These are phyloP conservation scores for Epiblema foenella DNA, from an alignment of 2,888 invertebrate species.

Conservation along the genomic window DNA sequence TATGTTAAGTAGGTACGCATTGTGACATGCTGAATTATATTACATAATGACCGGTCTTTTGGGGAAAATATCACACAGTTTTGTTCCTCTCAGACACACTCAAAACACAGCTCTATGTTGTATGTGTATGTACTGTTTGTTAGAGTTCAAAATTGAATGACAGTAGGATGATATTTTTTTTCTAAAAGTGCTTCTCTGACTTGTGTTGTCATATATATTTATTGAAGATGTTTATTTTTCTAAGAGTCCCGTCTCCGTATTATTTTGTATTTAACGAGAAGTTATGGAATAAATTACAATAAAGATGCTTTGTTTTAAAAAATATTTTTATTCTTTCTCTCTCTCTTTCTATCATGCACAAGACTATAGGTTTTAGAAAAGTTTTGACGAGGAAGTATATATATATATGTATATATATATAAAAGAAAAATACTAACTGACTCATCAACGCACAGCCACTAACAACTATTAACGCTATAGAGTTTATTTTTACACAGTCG, in stretches of 20 bases:
- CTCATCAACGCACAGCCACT: too few relatives aligned
- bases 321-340: background rate
- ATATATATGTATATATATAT: too few relatives aligned
- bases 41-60: slow-evolving; percentile 13
- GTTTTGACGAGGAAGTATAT: too few relatives aligned
- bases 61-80: slow-evolving; percentile 20
- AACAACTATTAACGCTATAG: too few relatives aligned
- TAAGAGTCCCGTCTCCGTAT: slow-evolving; percentile 70
- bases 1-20: background rate
- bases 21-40: slow-evolving; percentile 31
- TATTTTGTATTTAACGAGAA: slow-evolving; percentile 67
- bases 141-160: background rate
- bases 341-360: too few relatives aligned
- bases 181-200: slow-evolving; percentile 42
- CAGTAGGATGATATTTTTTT: slow-evolving; percentile 10
- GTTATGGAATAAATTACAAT: slow-evolving; percentile 71
- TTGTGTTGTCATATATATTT: slow-evolving; percentile 68
- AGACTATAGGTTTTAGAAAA: too few relatives aligned
- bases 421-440: too few relatives aligned
- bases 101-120: background rate
- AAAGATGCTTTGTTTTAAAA: slow-evolving; percentile 77
- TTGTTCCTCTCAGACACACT: background rate
- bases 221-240: slow-evolving; percentile 83
- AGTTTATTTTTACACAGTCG: too few relatives aligned
- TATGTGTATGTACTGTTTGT: too few relatives aligned